phyloP scores from a whole-genome alignment of 2,888 invertebrate genomes.

The Caenorhabditis zanzibari region DNA sequence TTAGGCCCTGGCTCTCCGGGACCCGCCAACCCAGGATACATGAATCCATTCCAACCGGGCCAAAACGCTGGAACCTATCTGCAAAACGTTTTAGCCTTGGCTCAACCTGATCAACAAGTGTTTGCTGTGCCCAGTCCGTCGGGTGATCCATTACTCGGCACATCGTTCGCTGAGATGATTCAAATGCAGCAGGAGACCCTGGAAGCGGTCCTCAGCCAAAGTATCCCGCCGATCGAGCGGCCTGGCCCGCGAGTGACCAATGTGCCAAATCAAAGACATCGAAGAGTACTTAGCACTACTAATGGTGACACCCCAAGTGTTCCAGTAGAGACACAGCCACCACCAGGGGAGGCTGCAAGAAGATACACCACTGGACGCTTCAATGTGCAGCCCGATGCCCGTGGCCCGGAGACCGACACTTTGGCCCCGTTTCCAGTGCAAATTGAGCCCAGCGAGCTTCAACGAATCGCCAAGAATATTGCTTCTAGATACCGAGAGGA shows the following conservation, averaged over 20 bases:
- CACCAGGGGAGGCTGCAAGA: neutral
- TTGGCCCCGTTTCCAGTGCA: slow-evolving; percentile 32
- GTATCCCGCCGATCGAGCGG: neutral
- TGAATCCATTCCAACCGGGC: no score
- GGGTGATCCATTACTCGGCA: neutral
- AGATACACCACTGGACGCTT: slow-evolving; percentile 7
- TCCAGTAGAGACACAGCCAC: slow-evolving; percentile 41
- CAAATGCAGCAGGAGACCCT: slow-evolving; percentile 1
- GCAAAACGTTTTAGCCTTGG: no score
- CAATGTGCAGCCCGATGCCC: slow-evolving; percentile 25
- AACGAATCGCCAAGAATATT: slow-evolving; percentile 47
- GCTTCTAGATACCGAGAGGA: slow-evolving; percentile 52
- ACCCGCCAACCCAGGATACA: no score
- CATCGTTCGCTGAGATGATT: neutral
- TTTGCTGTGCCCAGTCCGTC: no score
- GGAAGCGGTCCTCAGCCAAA: neutral
- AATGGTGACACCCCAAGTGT: slow-evolving; percentile 52
- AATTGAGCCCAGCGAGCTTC: slow-evolving; percentile 47
- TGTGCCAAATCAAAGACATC: neutral
- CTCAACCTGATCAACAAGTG: no score
- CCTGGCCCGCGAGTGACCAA: neutral
- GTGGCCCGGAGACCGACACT: slow-evolving; percentile 43
- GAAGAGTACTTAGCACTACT: slow-evolving; percentile 25
- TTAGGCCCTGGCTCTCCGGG: no score
- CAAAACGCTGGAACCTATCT: no score